Base-by-base conservation (phyloP, 1,140 invertebrate genomes). In the Parapsyche elsis region DNA sequence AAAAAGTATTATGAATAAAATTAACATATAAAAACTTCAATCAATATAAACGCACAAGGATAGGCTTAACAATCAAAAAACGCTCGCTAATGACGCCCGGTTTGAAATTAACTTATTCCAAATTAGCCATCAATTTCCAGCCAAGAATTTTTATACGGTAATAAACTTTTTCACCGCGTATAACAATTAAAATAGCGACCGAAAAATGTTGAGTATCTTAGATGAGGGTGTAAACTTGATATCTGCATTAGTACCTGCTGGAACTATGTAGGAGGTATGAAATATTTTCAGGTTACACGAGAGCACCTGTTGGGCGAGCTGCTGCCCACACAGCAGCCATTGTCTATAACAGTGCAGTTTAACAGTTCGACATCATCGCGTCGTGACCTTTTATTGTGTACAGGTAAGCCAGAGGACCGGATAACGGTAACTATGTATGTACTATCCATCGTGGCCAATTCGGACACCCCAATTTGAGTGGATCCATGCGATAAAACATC, bases 341-440 rank as follows among this genome's bases (percentile, higher is more conserved):
- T 67, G 64, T 67, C 64, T 67, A 61, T 19, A 61, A 61, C 9
- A 67, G 64, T 23, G 64, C 64, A 67, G 64, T 23, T 67, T 23
- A 26, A 26, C 64, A 67, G 64, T 23, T 23, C 19, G 64, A 67
- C 5, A 67, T 21, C 57, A 7, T 23, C 9, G 5, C 16, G 21
- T 67, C 64, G 64, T 67, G 64, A 67, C 64, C 64, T 67, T 67
- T 67, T 67, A 67, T 61, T 67, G 64, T 67, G 21, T 67, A 23
- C 14, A 67, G 23, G 1, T 14, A 53, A 30, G 23, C 23, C 64
- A 21, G 64, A 67, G 23, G 64, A 67, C 64, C 64, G 64, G 23
- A 67, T 67, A 67, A 67, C 64, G 64, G 64, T 67, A 23, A 9
- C 9, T 24, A 23, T 12, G 59, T n/a, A n/a, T n/a, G n/a, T n/a